Evolutionary conservation across 1,140 invertebrate species (phyloP).

Genomic region (Drosophila willistoni): DNA sequence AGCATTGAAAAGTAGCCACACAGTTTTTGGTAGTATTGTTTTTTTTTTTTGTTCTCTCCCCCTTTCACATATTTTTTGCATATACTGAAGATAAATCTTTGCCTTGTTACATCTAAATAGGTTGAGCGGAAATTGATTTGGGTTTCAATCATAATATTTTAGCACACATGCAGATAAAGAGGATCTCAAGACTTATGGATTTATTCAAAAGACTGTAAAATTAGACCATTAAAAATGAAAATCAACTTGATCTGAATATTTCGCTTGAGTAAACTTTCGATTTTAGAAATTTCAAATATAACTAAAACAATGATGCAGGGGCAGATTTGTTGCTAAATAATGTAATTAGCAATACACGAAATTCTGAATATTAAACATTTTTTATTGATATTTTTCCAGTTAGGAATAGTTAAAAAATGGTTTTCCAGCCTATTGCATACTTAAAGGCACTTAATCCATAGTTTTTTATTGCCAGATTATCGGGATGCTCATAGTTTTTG

Average conservation of each 20-base stretch:
- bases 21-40: conserved; percentile 34
- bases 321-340: too few relatives aligned
- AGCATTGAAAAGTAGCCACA: conserved; percentile 53
- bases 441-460: too few relatives aligned
- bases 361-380: too few relatives aligned
- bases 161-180: background rate
- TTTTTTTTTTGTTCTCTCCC: too few relatives aligned
- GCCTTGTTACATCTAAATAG: conserved; percentile 26
- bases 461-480: too few relatives aligned
- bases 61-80: conserved; percentile 22
- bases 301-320: too few relatives aligned
- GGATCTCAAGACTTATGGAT: background rate
- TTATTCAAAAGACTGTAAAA: conserved; percentile 4
- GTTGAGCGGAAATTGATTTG: conserved; percentile 34
- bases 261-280: background rate
- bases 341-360: too few relatives aligned
- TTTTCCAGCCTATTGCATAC: too few relatives aligned
- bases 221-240: background rate
- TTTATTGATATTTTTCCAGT: too few relatives aligned
- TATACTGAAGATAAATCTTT: conserved; percentile 1
- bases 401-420: too few relatives aligned
- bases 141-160: conserved; percentile 22
- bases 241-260: background rate
- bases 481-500: too few relatives aligned
- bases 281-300: background rate